These are phyloP conservation scores for Odontophorus gujanensis DNA, from an alignment of 2,113 vertebrate species.

Conservation along the genomic window DNA sequence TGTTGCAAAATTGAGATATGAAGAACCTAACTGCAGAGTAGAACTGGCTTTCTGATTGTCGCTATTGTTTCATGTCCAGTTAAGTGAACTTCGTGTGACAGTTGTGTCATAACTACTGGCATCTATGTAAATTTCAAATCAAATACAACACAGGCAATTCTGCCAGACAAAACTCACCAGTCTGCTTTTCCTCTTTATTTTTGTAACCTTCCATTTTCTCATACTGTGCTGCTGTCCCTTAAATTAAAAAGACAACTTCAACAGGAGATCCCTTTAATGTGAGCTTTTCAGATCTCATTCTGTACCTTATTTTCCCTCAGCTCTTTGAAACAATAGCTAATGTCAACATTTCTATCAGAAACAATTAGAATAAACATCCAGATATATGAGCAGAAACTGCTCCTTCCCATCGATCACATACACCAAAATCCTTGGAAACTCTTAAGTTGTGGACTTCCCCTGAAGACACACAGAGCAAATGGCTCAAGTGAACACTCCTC, in stretches of 20 bases:
- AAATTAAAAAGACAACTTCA: slow-evolving; percentile 29
- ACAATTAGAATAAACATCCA: not conserved
- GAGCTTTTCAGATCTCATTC: not conserved
- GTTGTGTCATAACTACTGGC: slow-evolving; percentile 41
- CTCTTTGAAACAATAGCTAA: not conserved
- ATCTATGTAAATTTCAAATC: slow-evolving; percentile 66
- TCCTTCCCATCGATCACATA: not conserved
- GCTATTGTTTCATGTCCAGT: slow-evolving; percentile 69
- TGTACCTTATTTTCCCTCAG: not conserved
- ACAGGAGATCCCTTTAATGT: not conserved
- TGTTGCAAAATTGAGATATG: slow-evolving; percentile 56
- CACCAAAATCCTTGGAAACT: slow-evolving; percentile 20
- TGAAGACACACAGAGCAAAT: slow-evolving; percentile 11
- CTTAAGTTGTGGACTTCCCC: not conserved
- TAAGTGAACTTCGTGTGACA: slow-evolving; percentile 60
- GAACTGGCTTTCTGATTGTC: slow-evolving; percentile 56
- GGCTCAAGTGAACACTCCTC: not conserved
- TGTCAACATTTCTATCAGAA: not conserved
- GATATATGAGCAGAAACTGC: not conserved
- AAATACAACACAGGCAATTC: slow-evolving; percentile 26
- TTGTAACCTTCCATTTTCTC: slow-evolving; percentile 49
- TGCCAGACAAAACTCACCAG: slow-evolving; percentile 38
- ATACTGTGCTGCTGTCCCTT: not conserved
- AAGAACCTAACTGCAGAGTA: slow-evolving; percentile 61
- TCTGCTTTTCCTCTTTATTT: slow-evolving; percentile 38